These are phyloP conservation scores for Lepidurus packardi DNA, from an alignment of 1,140 invertebrate genomes.

Conservation along the genomic window DNA sequence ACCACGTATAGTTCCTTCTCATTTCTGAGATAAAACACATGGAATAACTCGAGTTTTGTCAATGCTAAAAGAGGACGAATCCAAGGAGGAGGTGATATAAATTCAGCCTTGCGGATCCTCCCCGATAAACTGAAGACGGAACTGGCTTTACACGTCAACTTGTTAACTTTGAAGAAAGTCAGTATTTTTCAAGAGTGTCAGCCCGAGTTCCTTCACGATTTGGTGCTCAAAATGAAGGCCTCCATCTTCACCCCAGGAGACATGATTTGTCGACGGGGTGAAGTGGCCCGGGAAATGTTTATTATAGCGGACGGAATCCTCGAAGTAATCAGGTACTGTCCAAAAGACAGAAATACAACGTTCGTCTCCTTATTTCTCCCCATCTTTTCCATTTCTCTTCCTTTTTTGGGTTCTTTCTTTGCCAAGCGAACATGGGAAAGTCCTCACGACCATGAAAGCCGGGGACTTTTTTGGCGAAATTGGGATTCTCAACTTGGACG, in stretches of 20 bases:
- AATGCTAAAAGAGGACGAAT: conserved; percentile 68
- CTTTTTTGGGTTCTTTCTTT: too few species aligned
- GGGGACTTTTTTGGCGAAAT: conserved; percentile 98
- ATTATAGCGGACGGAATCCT: conserved; percentile 95
- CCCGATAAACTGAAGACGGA: conserved; percentile 96
- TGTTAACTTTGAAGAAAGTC: conserved; percentile 89
- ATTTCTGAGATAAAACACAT: too few species aligned
- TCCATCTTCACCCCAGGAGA: conserved; percentile 96
- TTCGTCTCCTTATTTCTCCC: not conserved
- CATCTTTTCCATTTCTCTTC: not conserved
- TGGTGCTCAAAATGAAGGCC: conserved; percentile 95
- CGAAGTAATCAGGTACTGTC: conserved; percentile 71
- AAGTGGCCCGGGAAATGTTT: conserved; percentile 95
- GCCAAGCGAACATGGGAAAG: conserved; percentile 77
- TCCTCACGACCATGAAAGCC: conserved; percentile 92
- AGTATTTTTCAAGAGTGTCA: conserved; percentile 91
- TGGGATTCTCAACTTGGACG: conserved; percentile 90
- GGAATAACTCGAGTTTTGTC: not conserved
- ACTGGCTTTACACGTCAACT: conserved; percentile 88
- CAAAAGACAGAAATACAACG: not conserved
- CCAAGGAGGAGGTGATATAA: conserved; percentile 90
- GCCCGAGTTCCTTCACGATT: conserved; percentile 91
- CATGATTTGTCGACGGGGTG: conserved; percentile 88
- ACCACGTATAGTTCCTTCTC: too few species aligned
- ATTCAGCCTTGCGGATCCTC: conserved; percentile 82